Percentiles rank a stretch among this genome's conserved stretches.
Evolutionary conservation across 1,140 invertebrate genomes (phyloP).

Genomic region (Drosophila lini): DNA sequence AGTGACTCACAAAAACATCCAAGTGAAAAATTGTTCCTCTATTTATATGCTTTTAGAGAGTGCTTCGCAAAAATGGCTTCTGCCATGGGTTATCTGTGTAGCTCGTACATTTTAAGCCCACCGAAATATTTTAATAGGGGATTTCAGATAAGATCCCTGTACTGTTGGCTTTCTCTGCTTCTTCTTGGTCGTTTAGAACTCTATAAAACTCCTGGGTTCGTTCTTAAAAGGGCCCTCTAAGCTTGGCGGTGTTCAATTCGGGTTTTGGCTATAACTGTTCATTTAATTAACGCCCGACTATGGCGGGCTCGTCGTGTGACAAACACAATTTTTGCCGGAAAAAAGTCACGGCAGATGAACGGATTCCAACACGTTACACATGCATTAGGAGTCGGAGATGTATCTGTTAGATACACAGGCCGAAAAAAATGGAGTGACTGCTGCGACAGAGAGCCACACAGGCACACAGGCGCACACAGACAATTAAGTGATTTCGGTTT

Average conservation of each 20-base stretch:
- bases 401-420: conserved; percentile 61
- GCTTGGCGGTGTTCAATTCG: background rate
- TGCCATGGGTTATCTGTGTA: conserved; percentile 29
- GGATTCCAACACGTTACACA: conserved; percentile 56
- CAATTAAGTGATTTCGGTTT: conserved; percentile 73
- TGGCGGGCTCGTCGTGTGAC: conserved; percentile 31
- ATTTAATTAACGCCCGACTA: conserved; percentile 58
- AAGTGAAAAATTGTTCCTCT: conserved; percentile 30
- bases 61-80: conserved; percentile 15
- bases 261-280: conserved; percentile 30
- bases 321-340: conserved; percentile 35
- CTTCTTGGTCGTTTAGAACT: background rate
- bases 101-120: conserved; percentile 11
- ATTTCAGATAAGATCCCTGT: conserved; percentile 15
- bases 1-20: conserved; percentile 47
- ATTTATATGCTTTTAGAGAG: conserved; percentile 33
- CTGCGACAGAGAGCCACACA: conserved; percentile 27
- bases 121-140: conserved; percentile 24
- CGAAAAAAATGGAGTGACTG: conserved; percentile 19
- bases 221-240: background rate
- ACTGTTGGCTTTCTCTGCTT: background rate
- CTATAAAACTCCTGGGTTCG: background rate
- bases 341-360: conserved; percentile 41
- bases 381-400: conserved; percentile 66
- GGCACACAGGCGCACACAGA: conserved; percentile 17